Evolutionary conservation across 1,140 invertebrate species (phyloP).

Genomic region (Frieseomelitta varia): DNA sequence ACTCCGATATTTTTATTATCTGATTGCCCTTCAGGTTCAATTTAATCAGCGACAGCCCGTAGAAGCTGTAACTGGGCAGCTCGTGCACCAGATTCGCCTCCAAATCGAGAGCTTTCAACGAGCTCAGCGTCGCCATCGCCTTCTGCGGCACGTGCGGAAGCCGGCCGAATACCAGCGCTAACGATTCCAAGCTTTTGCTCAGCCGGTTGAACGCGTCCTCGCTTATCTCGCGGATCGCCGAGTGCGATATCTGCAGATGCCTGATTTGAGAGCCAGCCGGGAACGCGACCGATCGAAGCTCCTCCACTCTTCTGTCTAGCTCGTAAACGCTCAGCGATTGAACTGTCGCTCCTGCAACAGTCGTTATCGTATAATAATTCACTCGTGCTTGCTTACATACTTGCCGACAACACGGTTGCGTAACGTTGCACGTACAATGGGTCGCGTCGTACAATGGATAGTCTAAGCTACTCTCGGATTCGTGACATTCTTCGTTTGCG

Average conservation of each 20-base stretch:
- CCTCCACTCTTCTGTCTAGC: conserved; percentile 89
- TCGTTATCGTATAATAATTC: neutral
- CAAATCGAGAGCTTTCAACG: conserved; percentile 89
- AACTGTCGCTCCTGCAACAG: conserved; percentile 80
- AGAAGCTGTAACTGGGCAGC: conserved; percentile 92
- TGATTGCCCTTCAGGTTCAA: conserved; percentile 92
- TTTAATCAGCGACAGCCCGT: conserved; percentile 90
- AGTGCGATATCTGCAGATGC: conserved; percentile 92
- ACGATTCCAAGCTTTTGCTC: conserved; percentile 89
- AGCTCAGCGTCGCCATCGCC: conserved; percentile 88
- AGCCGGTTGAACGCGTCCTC: conserved; percentile 89
- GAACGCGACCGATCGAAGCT: conserved; percentile 88
- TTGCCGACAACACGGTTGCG: neutral
- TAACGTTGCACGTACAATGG: neutral
- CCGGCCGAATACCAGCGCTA: conserved; percentile 91
- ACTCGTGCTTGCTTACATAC: no score
- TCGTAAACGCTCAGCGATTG: conserved; percentile 94
- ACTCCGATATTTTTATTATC: conserved; percentile 89
- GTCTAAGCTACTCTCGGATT: neutral
- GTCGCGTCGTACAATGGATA: neutral
- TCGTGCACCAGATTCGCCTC: conserved; percentile 92
- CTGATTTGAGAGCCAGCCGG: conserved; percentile 87
- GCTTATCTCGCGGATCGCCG: conserved; percentile 88
- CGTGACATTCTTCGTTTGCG: neutral
- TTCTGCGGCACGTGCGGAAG: conserved; percentile 91